A percentile compares a stretch with the other conserved stretches of the same genome.
phyloP scores from a whole-genome alignment of 2,113 vertebrate genomes.

The Phodopus roborovskii region DNA sequence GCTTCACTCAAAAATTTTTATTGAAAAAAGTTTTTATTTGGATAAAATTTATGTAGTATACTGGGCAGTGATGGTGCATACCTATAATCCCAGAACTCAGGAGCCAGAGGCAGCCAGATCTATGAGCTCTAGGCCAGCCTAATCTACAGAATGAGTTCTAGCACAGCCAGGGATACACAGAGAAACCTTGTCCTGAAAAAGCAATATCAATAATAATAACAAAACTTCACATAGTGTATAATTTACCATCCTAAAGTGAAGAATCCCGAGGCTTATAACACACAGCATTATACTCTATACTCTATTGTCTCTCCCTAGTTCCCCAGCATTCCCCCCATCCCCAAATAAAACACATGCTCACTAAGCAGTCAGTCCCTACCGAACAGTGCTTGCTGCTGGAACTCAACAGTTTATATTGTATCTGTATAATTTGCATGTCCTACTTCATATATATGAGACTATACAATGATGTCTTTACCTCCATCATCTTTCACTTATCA shows the following conservation, averaged over 20 bases:
- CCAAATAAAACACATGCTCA: neutral
- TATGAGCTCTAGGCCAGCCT: neutral
- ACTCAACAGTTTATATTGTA: neutral
- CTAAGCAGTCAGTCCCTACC: neutral
- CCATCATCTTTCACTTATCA: neutral
- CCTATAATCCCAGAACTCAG: neutral
- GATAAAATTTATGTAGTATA: neutral
- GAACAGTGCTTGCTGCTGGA: neutral
- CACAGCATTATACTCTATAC: neutral
- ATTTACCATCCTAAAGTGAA: neutral
- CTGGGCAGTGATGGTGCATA: neutral
- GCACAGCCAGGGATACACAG: neutral
- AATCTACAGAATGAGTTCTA: neutral
- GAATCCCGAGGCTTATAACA: neutral
- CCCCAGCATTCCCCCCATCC: neutral
- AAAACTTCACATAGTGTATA: neutral
- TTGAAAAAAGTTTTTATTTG: neutral
- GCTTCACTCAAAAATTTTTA: neutral
- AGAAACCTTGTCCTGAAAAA: neutral
- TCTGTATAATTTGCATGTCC: neutral
- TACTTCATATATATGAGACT: constrained; percentile 7
- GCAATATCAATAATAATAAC: neutral
- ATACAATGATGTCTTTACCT: neutral
- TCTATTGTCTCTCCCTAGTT: neutral
- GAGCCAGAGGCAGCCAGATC: neutral